Evolutionary conservation across 2,113 vertebrate species (phyloP), one percentile per base, ranked within the genome.

Genomic region (Tragelaphus scriptus): DNA sequence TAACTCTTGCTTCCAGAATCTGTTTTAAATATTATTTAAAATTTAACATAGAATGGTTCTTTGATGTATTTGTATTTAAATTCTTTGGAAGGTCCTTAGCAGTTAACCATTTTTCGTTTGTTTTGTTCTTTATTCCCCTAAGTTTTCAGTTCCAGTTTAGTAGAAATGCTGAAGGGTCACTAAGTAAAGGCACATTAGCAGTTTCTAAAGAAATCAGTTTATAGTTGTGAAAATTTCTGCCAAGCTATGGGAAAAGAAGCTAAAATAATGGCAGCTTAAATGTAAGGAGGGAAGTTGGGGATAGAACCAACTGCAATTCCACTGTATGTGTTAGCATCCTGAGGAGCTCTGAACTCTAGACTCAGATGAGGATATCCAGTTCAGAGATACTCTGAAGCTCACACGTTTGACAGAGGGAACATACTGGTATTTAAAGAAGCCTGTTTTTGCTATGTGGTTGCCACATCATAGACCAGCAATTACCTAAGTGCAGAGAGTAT

Each of bases 201-300:
- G 68, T 90, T 97, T 84, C 63, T 82, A 92, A 97, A 94, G 88
- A 93, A 97, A 97, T 90, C 80, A 84, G 91, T 96, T 96, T 84
- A 40, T 55, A 93, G 68, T 98, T 98, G 93, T 97, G 96, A 97
- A 96, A 97, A 96, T 96, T 98, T 97, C 97, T 97, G 86, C 59
- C 82, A 96, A 97, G 93, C 94, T 82, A 15, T 89, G 81, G 82
- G 95, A 85, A 96, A 98, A 97, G 85, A 40, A 90, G 82, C 49
- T 96, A 75, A 40, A 95, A 12, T 12, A 88, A 65, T 56, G 84
- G 63, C 47, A 97, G 61, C 14, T 87, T n/a, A 90, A 95, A 88
- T 58, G 61, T 28, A 68, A 30, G 53, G 32, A 95, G 32, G 89
- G 32, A n/a, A 26, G 26, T 61, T 61, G 81, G 65, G 96, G 85